Base-by-base conservation (phyloP, 1,140 invertebrate genomes). In the Apis mellifera region DNA sequence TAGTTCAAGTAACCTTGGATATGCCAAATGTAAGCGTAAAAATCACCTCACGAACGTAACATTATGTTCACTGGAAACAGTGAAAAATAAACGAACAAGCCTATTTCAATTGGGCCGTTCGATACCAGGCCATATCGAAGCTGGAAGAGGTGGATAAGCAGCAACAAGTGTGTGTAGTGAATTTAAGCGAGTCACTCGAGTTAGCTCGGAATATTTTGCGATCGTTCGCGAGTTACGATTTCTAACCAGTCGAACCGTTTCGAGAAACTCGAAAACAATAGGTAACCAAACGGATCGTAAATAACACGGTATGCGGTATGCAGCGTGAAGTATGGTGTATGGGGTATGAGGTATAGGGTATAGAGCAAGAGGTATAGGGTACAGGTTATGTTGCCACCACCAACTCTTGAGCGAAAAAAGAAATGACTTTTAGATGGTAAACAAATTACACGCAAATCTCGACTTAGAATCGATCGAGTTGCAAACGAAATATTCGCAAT, bases 211-310 rank as follows among this genome's bases (percentile, higher is more conserved):
- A 55, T 57, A 32, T 57, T 52, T 72, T 26, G 70, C 23, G 70
- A 72, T 72, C 70, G 78, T 60, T n/a, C 42, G 62, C 54, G 17
- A 32, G 72, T 57, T 68, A 80, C 77, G 76, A 84, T 72, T 55
- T 72, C 52, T 62, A 75, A 52, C n/a, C 57, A 11, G 13, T 5
- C 23, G 68, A 72, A 62, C 26, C 72, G 82, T 86, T 86, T 89
- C 86, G 87, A 82, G 78, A 89, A 91, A 91, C 82, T 88, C 78
- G 84, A 86, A 83, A 91, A 92, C 89, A 91, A 92, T 89, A 71
- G 80, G 68, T 64, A 68, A 81, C 72, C 75, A 54, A n/a, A 74
- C 78, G 59, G 78, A 65, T 60, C 82, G 81, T 78, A 86, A 91
- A 89, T 89, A 86, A 90, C 90, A 84, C 76, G 88, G 70, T 72